Evolutionary conservation across 2,113 vertebrate genomes (phyloP).

Genomic region (Malurus alboscapulatus): DNA sequence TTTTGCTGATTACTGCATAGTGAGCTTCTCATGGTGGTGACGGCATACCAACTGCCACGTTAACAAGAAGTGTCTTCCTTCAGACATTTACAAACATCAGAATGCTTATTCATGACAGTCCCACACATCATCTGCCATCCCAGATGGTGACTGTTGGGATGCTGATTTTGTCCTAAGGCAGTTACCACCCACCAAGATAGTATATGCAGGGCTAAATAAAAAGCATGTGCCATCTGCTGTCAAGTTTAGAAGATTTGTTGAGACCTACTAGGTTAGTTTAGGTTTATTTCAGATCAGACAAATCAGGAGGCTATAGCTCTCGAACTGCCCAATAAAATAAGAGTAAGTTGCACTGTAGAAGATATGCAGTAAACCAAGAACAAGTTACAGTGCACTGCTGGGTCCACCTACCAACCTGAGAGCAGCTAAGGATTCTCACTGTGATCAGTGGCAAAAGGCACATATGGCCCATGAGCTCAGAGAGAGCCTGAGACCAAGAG

Average conservation of each 20-base stretch:
- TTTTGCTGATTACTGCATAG: background rate
- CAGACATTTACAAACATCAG: constrained; percentile 62
- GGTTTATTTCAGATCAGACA: background rate
- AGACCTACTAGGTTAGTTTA: constrained; percentile 8
- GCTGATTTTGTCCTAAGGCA: constrained; percentile 63
- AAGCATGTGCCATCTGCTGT: constrained; percentile 59
- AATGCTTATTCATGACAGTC: constrained; percentile 62
- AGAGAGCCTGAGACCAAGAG: background rate
- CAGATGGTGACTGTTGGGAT: constrained; percentile 68
- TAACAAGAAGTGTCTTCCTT: constrained; percentile 54
- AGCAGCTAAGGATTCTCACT: background rate
- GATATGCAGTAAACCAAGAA: background rate
- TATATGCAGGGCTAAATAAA: constrained; percentile 60
- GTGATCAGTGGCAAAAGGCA: background rate
- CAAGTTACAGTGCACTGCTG: background rate
- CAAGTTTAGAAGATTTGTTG: background rate
- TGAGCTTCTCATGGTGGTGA: background rate
- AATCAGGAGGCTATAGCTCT: background rate
- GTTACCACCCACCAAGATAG: constrained; percentile 56
- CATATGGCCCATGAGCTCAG: background rate
- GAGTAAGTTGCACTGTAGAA: background rate
- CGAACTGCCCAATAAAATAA: background rate
- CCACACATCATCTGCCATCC: constrained; percentile 59
- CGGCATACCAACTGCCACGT: background rate
- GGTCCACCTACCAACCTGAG: background rate